phyloP scores from a whole-genome alignment of 2,797 vertebrate species.

The Sebastes aleutianus region DNA sequence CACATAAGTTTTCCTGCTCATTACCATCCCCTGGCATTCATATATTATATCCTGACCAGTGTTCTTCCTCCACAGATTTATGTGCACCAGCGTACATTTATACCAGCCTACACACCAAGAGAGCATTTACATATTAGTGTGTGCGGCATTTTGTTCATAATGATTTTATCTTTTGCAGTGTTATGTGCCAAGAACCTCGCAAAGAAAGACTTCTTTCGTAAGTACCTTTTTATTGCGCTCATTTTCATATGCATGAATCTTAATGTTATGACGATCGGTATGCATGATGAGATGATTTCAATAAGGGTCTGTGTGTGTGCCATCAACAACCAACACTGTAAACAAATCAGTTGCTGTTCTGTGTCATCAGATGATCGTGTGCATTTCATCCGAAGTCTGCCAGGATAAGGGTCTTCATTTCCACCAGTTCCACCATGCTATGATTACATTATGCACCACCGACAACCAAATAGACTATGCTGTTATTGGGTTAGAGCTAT shows the following conservation, averaged over 20 bases:
- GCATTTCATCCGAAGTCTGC: neutral
- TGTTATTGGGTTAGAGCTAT: neutral
- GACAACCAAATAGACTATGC: neutral
- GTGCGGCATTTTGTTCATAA: conserved; percentile 44
- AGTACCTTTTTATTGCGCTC: conserved; percentile 77
- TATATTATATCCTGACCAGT: conserved; percentile 45
- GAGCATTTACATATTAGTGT: conserved; percentile 43
- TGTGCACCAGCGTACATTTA: conserved; percentile 32
- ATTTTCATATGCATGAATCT: conserved; percentile 1
- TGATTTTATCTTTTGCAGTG: conserved; percentile 82
- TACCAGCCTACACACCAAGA: conserved; percentile 45
- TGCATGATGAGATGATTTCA: neutral
- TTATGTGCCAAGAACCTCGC: conserved; percentile 99
- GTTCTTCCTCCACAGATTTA: conserved; percentile 31
- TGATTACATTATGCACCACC: neutral
- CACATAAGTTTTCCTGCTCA: conserved; percentile 18
- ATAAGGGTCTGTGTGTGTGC: conserved; percentile 3
- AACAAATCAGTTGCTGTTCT: neutral
- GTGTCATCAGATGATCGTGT: neutral
- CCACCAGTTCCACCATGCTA: neutral
- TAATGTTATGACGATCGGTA: neutral
- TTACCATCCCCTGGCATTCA: conserved; percentile 57
- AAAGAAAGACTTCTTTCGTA: conserved; percentile 99
- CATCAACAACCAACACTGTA: neutral
- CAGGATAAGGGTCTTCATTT: neutral